Percentiles rank a stretch among this genome's conserved stretches.
Evolutionary conservation across 1,140 invertebrate species (phyloP).

Genomic region (Neotoxoptera formosana): DNA sequence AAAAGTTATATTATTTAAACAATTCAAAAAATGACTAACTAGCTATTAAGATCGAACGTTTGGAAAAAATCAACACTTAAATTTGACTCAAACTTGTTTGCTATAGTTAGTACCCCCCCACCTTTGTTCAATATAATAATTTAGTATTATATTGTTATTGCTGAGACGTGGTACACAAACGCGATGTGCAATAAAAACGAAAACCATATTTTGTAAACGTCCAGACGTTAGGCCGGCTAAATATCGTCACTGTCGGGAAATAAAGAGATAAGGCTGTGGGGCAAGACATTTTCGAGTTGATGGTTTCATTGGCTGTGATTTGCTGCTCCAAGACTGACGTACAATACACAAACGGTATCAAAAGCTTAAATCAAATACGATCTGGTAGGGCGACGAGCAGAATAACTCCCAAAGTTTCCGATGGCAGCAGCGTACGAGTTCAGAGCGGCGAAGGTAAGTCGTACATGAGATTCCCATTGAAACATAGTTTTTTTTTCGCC

Average conservation of each 20-base stretch:
- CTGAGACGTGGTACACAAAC: neutral
- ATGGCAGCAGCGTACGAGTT: neutral
- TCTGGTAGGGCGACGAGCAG: too few relatives aligned
- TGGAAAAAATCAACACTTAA: too few relatives aligned
- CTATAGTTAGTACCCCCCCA: too few relatives aligned
- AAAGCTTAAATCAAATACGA: neutral
- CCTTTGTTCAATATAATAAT: neutral
- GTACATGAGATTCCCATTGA: neutral
- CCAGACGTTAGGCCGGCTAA: neutral
- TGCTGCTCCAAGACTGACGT: neutral
- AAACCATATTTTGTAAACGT: neutral
- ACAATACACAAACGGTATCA: neutral
- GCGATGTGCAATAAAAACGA: neutral
- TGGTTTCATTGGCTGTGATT: neutral
- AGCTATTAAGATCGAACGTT: too few relatives aligned
- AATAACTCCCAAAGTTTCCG: neutral
- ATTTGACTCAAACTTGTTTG: too few relatives aligned
- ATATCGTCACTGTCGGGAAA: neutral
- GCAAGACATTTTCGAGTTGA: neutral
- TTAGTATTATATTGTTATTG: neutral
- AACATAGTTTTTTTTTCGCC: neutral
- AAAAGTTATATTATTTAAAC: too few relatives aligned
- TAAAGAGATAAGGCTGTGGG: neutral
- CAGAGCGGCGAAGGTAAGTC: neutral
- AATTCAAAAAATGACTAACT: too few relatives aligned